phyloP scores from a whole-genome alignment of 2,113 vertebrate genomes.

The Nothoprocta pentlandii region DNA sequence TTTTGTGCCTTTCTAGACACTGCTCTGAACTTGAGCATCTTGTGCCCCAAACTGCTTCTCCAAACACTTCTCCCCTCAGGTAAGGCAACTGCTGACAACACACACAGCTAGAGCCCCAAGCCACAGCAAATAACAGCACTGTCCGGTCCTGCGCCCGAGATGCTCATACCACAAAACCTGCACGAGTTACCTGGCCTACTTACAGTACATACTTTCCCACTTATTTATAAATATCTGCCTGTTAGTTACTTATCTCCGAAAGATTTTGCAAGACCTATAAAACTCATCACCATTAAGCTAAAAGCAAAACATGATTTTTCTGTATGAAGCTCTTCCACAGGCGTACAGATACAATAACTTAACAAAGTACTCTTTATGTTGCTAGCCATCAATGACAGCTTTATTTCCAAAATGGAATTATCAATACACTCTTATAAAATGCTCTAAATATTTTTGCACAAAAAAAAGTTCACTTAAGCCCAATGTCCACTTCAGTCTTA shows the following conservation, averaged over 20 bases:
- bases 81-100: constrained; percentile 49
- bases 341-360: neutral
- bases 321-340: neutral
- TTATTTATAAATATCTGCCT: neutral
- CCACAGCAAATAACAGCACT: constrained; percentile 27
- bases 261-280: neutral
- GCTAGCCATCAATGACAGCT: neutral
- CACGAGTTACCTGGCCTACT: neutral
- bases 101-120: constrained; percentile 47
- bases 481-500: neutral
- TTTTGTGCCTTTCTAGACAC: neutral
- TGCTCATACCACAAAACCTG: neutral
- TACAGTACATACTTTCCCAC: neutral
- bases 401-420: neutral
- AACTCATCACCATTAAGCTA: neutral
- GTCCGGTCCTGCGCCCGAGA: neutral
- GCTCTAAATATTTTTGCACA: neutral
- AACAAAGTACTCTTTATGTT: neutral
- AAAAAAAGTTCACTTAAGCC: constrained; percentile 4
- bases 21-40: neutral
- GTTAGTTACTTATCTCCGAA: neutral
- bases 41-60: neutral
- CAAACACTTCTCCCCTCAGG: constrained; percentile 20
- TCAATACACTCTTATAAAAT: neutral
- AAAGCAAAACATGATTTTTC: neutral